phyloP scores from a whole-genome alignment of 2,113 vertebrate genomes.

The Mixornis gularis region DNA sequence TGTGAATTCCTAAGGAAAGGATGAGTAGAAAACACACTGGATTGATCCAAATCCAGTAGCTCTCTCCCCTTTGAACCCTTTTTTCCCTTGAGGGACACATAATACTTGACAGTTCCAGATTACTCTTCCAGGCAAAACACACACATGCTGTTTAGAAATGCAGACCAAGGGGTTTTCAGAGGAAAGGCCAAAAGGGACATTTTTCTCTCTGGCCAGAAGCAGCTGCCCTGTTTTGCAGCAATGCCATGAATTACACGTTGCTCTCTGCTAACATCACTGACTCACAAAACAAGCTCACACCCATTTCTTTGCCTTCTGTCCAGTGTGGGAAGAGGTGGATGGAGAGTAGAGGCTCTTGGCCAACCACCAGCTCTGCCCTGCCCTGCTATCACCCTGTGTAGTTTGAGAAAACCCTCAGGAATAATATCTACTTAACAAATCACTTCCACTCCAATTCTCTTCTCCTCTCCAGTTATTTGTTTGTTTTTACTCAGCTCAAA shows the following conservation, averaged over 20 bases:
- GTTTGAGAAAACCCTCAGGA: background rate
- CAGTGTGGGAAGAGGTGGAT: background rate
- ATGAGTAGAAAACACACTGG: background rate
- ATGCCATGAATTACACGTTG: accelerated
- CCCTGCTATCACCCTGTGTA: background rate
- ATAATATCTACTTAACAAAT: background rate
- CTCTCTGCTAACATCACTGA: background rate
- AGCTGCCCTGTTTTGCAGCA: background rate
- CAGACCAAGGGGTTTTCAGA: background rate
- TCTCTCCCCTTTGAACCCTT: background rate
- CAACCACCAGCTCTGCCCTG: accelerated
- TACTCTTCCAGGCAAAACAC: background rate
- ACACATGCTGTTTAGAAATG: background rate
- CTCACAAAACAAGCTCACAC: background rate
- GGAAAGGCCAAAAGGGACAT: background rate
- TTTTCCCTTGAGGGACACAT: background rate
- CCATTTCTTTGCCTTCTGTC: background rate
- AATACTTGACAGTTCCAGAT: background rate
- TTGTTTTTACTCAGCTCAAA: background rate
- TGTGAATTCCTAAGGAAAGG: background rate
- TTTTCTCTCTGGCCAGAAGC: background rate
- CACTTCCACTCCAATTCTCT: background rate
- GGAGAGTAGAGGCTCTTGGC: background rate
- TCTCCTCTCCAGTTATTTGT: background rate
- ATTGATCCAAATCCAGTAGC: background rate